These are phyloP conservation scores for Drosophila quinaria DNA, from an alignment of 2,888 invertebrate genomes.

Conservation along the genomic window DNA sequence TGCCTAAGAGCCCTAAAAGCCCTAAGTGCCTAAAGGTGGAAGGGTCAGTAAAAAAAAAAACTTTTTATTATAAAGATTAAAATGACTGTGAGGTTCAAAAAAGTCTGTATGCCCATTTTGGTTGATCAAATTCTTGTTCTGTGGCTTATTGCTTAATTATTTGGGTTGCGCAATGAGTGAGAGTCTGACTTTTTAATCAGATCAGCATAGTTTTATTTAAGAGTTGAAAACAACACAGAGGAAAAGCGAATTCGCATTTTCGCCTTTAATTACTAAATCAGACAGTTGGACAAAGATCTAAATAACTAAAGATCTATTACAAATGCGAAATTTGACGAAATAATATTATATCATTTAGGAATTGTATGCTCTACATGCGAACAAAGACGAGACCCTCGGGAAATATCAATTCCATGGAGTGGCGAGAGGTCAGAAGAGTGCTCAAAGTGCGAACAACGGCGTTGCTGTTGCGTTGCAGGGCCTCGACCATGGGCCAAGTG, in stretches of 20 bases:
- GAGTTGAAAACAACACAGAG: background rate
- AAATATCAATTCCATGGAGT: conserved; percentile 12
- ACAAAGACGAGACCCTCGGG: conserved; percentile 15
- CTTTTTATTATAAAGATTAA: too few species aligned
- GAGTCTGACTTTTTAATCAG: too few species aligned
- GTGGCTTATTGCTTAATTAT: too few species aligned
- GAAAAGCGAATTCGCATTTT: background rate
- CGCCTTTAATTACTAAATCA: background rate
- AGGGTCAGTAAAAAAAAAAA: too few species aligned
- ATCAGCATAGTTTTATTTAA: background rate
- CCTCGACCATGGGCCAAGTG: conserved; percentile 28
- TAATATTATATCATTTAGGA: background rate
- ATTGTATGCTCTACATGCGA: background rate
- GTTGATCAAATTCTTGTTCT: too few species aligned
- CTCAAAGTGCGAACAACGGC: conserved; percentile 31
- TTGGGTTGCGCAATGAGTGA: too few species aligned
- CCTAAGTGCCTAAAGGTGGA: too few species aligned
- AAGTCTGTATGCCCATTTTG: too few species aligned
- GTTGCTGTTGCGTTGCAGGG: conserved; percentile 28
- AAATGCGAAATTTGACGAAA: background rate
- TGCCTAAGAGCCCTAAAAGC: too few species aligned
- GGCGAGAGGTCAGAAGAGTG: conserved; percentile 19
- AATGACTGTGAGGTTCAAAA: too few species aligned
- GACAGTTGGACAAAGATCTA: background rate
- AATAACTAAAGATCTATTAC: background rate